Percentiles rank a stretch among this genome's conserved stretches.
phyloP scores from a whole-genome alignment of 2,888 invertebrate genomes.

The Mesorhabditis spiculigera region DNA sequence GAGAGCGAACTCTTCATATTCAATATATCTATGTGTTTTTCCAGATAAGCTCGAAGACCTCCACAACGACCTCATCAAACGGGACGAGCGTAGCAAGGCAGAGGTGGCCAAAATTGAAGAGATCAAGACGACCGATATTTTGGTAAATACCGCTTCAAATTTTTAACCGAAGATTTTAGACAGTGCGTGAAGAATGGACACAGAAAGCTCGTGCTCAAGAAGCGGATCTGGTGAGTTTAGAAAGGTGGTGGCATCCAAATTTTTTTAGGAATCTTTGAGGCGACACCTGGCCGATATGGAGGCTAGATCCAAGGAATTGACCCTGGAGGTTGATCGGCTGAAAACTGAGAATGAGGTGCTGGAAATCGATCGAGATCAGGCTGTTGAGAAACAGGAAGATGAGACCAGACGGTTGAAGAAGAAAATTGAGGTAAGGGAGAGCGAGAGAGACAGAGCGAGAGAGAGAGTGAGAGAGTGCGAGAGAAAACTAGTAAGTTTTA shows the following conservation, averaged over 20 bases:
- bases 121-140: not conserved
- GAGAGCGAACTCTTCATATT: too few species aligned
- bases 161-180: not conserved
- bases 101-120: conserved; percentile 3
- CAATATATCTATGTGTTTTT: too few species aligned
- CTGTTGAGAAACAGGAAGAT: conserved; percentile 16
- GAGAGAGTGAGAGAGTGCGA: conserved; percentile 20
- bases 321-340: not conserved
- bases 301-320: not conserved
- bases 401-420: conserved; percentile 20
- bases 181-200: not conserved
- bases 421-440: conserved; percentile 15
- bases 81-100: conserved; percentile 6
- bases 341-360: not conserved
- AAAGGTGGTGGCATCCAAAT: not conserved
- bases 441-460: conserved; percentile 21
- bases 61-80: not conserved
- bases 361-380: not conserved
- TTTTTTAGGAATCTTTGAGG: conserved; percentile 3
- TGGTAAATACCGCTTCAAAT: not conserved
- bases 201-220: not conserved
- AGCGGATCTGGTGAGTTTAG: not conserved
- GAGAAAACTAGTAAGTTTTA: not conserved
- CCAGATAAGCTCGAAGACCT: not conserved
- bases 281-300: not conserved